phyloP scores from a whole-genome alignment of 2,797 vertebrate species.

The Chromis chromis region DNA sequence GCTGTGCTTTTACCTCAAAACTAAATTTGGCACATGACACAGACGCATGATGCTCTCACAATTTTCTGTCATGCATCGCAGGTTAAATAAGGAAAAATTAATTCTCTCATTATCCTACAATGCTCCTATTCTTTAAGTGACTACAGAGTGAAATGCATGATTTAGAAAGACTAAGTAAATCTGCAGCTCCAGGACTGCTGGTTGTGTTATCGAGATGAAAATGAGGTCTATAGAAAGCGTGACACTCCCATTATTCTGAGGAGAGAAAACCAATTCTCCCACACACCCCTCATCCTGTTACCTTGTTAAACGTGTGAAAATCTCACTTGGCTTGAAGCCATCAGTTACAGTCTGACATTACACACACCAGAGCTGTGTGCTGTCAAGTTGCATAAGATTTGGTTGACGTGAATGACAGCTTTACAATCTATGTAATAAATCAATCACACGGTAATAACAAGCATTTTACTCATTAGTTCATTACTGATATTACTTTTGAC shows the following conservation, averaged over 20 bases:
- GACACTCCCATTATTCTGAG: not conserved
- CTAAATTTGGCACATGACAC: too few relatives aligned
- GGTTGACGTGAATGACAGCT: not conserved
- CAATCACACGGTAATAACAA: not conserved
- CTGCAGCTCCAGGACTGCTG: not conserved
- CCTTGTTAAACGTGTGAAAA: constrained; percentile 64
- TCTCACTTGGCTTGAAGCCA: constrained; percentile 18
- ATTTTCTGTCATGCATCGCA: too few relatives aligned
- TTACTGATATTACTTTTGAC: too few relatives aligned
- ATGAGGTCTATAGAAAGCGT: not conserved
- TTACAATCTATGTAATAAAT: not conserved
- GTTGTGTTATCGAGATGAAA: constrained; percentile 9
- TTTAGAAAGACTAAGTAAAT: not conserved
- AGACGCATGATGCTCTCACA: too few relatives aligned
- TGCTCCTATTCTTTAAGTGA: too few relatives aligned
- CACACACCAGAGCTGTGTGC: not conserved
- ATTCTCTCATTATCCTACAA: too few relatives aligned
- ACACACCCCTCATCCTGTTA: constrained; percentile 5
- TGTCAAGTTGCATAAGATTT: not conserved
- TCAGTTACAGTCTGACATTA: constrained; percentile 27
- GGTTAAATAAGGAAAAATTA: too few relatives aligned
- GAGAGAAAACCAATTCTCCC: constrained; percentile 16
- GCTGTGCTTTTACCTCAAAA: too few relatives aligned
- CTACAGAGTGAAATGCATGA: not conserved
- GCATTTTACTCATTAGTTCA: not conserved